Conservation (phyloP, 2,888 invertebrate species). For the Lacanobia oleracea region DNA sequence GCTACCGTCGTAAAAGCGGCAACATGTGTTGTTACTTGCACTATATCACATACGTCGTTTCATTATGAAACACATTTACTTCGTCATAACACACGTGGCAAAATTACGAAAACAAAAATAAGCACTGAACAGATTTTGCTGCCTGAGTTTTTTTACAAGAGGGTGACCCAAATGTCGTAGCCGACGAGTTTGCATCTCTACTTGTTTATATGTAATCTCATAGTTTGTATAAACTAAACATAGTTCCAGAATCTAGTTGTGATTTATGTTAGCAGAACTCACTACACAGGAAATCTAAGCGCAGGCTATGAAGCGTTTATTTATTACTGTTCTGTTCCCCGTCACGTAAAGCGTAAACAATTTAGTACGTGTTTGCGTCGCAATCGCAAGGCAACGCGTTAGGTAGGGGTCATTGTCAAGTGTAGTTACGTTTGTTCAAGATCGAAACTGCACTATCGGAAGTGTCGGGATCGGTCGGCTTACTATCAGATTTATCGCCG, state of each 20-base stretch:
- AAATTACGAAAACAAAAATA: slow-evolving; percentile 35
- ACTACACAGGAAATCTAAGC: slow-evolving; percentile 49
- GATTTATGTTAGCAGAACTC: slow-evolving; percentile 45
- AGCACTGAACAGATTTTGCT: slow-evolving; percentile 38
- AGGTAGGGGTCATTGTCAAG: slow-evolving; percentile 62
- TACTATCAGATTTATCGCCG: slow-evolving; percentile 78
- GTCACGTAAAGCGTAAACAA: slow-evolving; percentile 50
- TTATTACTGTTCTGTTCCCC: slow-evolving; percentile 48
- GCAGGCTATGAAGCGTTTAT: slow-evolving; percentile 38
- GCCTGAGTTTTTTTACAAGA: slow-evolving; percentile 12
- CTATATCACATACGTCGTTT: slow-evolving; percentile 49
- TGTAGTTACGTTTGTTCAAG: slow-evolving; percentile 65
- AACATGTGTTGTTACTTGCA: slow-evolving; percentile 57
- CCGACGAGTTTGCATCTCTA: slow-evolving; percentile 2
- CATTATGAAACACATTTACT: slow-evolving; percentile 55
- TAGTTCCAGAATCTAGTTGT: slow-evolving; percentile 27
- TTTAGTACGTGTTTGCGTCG: slow-evolving; percentile 40
- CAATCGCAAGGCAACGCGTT: slow-evolving; percentile 39
- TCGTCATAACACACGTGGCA: slow-evolving; percentile 39
- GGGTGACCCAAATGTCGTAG: slow-evolving; percentile 23
- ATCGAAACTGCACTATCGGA: slow-evolving; percentile 75
- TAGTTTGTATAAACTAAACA: slow-evolving; percentile 8
- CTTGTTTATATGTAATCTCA: slow-evolving; percentile 11
- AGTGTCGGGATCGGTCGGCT: slow-evolving; percentile 76
- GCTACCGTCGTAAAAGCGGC: slow-evolving; percentile 37